Evolutionary conservation across 2,113 vertebrate genomes (phyloP), one percentile per base, ranked within the genome.

Genomic region (Myiozetetes cayanensis): DNA sequence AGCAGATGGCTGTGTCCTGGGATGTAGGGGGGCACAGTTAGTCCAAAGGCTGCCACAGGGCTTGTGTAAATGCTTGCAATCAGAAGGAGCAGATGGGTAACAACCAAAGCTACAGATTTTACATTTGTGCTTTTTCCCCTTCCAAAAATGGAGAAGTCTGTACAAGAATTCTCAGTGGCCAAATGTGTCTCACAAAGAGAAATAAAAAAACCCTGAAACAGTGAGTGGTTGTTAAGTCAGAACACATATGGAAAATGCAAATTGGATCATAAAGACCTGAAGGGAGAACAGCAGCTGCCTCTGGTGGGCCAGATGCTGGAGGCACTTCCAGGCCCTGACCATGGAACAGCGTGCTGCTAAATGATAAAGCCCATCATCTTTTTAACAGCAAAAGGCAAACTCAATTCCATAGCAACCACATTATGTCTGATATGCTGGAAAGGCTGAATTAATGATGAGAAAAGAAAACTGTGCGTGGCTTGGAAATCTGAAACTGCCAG

Each of bases 1-100:
- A 55, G 43, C 52, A 58, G 49, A 2, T 4, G 24, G 17, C 33
- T 0, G 0, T 30, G 41, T 28, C 37, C 28, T 1, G 5, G n/a
- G 28, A 28, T 27, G 49, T 1, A 50, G 75, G 4, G 22, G 41
- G 25, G 23, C 2, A 8, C 2, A 5, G n/a, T 31, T 35, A 52
- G 56, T 12, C n/a, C 50, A 20, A 47, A 47, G 43, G 33, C 58
- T 75, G 70, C 46, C 41, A 2, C 5, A 4, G 58, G 15, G 11
- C 52, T 85, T 67, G 28, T 8, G 4, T 16, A 33, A 70, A 14
- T 10, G 17, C 27, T 78, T 65, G 41, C 50, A 39, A 33, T 10
- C 33, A 49, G 72, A 67, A 63, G 22, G 50, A 86, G 68, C 85
- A 87, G 89, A 71, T 4, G 33, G 4, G 0, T 37, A 80, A 63